Base-by-base conservation (phyloP, 2,888 invertebrate genomes). In the Cantharis rustica region DNA sequence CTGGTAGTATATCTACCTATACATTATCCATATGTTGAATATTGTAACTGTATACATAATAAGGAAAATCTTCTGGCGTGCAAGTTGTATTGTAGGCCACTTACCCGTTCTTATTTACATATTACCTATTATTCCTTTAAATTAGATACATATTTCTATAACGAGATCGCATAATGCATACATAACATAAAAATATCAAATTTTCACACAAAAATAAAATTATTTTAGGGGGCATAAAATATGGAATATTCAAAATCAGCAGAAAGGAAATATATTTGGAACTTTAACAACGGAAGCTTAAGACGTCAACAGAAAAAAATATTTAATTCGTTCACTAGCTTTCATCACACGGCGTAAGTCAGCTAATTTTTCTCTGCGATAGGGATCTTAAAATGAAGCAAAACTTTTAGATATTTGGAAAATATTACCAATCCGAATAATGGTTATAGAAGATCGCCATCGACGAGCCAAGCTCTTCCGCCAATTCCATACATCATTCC, bases 21-120 rank as follows among this genome's bases (percentile, higher is more conserved):
- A 68, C 73, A 77, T 27, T 63, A 71, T 72, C 77, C 77, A 77
- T 77, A 74, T 77, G 77, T 62, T 66, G 23, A 63, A 71, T 64
- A 73, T 20, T 27, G 71, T 62, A 71, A 71, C 75, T 71, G 68
- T 75, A 71, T 68, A 71, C 9, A 31, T 70, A 74, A 74, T 74
- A 69, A 74, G 47, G 16, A 64, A 47, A 74, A 66, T 66, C n/a
- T 47, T 64, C 63, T 62, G 69, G 20, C 26, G 13, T 73, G 73
- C 26, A 72, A 20, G 64, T 66, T 47, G 69, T 73, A 62, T 61
- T 69, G 73, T 61, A 73, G 62, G 73, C 62, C 69, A 69, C 62
- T 73, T 73, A 68, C 27, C 47, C 66, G 47, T 64, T 72, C n/a
- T 27, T 72, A 66, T 72, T 16, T 63, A 17, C 23, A 27, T 71